Conservation (phyloP, 2,113 vertebrate species). For the Heteronetta atricapilla region DNA sequence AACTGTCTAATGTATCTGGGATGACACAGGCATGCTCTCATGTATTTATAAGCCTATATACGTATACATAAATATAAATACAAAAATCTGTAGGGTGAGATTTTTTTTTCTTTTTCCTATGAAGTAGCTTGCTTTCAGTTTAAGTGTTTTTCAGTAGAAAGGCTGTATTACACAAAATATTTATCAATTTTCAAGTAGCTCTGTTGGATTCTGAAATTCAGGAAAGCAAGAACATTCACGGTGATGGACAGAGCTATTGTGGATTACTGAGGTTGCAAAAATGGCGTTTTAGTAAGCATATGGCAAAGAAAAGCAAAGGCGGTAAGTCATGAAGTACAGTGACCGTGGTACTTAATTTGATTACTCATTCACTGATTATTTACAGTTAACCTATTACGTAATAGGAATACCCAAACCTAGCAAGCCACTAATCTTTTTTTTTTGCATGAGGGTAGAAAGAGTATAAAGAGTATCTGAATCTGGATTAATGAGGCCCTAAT, state of each 20-base stretch:
- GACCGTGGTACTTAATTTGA: not conserved
- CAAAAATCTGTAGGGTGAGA: not conserved
- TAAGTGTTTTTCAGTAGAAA: not conserved
- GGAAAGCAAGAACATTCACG: not conserved
- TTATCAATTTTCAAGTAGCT: not conserved
- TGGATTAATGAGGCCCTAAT: not conserved
- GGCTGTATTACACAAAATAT: not conserved
- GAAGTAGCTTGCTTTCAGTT: not conserved
- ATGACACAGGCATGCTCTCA: not conserved
- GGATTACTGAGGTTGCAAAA: not conserved
- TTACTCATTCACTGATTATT: not conserved
- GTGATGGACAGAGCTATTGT: not conserved
- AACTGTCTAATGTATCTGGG: not conserved
- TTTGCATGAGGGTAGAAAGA: not conserved
- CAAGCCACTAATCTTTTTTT: not conserved
- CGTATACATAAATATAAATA: not conserved
- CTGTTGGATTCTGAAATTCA: constrained; percentile 10
- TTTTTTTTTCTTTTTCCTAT: not conserved
- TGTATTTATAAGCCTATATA: not conserved
- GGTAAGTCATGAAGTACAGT: not conserved
- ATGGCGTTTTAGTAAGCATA: not conserved
- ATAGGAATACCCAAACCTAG: not conserved
- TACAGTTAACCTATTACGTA: not conserved
- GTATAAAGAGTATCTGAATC: not conserved
- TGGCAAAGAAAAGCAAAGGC: not conserved